Evolutionary conservation across 2,888 invertebrate species (phyloP).

Genomic region (Dusona sp.): DNA sequence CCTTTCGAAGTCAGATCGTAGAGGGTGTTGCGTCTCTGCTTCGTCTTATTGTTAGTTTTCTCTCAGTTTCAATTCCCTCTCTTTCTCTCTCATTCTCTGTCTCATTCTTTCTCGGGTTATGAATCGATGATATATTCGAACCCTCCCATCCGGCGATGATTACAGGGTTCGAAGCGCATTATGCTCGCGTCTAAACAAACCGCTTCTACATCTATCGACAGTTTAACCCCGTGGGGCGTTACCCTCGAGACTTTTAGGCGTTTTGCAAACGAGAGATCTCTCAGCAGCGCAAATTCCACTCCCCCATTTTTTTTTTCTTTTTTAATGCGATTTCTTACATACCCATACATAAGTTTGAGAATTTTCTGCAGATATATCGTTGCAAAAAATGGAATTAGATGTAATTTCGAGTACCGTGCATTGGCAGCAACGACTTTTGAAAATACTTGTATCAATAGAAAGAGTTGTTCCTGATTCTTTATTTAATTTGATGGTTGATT

Average conservation of each 20-base stretch:
- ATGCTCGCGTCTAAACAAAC: conserved; percentile 83
- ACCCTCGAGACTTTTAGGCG: conserved; percentile 60
- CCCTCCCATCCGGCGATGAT: conserved; percentile 81
- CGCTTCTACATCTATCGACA: conserved; percentile 81
- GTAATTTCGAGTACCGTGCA: no score
- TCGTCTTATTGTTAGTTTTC: conserved; percentile 69
- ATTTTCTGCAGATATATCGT: neutral
- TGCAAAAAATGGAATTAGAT: neutral
- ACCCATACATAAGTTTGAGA: neutral
- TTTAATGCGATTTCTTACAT: neutral
- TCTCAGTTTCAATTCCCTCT: conserved; percentile 46
- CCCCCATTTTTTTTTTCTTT: neutral
- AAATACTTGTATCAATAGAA: neutral
- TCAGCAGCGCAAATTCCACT: conserved; percentile 42
- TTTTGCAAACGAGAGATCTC: conserved; percentile 40
- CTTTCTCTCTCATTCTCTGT: neutral
- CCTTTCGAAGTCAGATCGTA: conserved; percentile 41
- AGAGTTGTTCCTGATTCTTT: neutral
- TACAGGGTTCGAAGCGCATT: conserved; percentile 80
- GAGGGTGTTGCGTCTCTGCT: conserved; percentile 53
- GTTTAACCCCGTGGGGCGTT: conserved; percentile 79
- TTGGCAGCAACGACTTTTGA: no score
- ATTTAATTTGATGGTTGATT: neutral
- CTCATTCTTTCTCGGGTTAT: conserved; percentile 33
- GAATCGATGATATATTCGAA: conserved; percentile 78